phyloP scores from a whole-genome alignment of 2,888 invertebrate genomes.

The Leistus spinibarbis region DNA sequence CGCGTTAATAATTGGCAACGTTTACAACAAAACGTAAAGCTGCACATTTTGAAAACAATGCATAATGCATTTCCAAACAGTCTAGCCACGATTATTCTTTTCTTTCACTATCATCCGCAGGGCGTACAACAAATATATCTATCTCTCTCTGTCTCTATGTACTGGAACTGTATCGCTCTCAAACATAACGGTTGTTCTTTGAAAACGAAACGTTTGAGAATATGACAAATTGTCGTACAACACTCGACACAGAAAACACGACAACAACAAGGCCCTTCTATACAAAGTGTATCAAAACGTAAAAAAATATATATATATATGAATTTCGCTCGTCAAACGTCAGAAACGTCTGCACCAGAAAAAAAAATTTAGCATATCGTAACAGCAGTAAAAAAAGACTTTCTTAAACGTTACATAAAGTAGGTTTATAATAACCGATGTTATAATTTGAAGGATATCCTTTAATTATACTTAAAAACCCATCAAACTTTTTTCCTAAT shows the following conservation, averaged over 20 bases:
- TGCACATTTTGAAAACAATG: not conserved
- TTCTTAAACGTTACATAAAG: too few relatives aligned
- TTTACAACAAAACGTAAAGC: not conserved
- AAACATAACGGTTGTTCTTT: not conserved
- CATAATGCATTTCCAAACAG: not conserved
- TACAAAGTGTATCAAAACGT: too few relatives aligned
- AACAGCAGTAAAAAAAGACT: too few relatives aligned
- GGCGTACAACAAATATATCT: not conserved
- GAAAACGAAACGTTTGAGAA: not conserved
- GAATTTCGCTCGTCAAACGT: not conserved
- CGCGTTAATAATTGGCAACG: not conserved
- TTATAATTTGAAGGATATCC: too few relatives aligned
- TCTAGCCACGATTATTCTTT: not conserved
- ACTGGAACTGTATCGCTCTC: too few relatives aligned
- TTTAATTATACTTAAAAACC: too few relatives aligned
- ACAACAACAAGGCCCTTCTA: not conserved
- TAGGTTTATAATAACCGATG: too few relatives aligned
- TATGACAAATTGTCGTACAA: not conserved
- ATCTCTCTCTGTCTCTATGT: too few relatives aligned
- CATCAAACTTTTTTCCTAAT: too few relatives aligned
- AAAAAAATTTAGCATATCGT: not conserved
- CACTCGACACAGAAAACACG: not conserved
- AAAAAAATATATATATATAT: too few relatives aligned
- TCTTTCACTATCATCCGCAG: constrained; percentile 2
- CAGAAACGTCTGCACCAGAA: not conserved